These are phyloP conservation scores for Drosophila ananassae DNA, from an alignment of 1,140 invertebrate species.

Conservation along the genomic window DNA sequence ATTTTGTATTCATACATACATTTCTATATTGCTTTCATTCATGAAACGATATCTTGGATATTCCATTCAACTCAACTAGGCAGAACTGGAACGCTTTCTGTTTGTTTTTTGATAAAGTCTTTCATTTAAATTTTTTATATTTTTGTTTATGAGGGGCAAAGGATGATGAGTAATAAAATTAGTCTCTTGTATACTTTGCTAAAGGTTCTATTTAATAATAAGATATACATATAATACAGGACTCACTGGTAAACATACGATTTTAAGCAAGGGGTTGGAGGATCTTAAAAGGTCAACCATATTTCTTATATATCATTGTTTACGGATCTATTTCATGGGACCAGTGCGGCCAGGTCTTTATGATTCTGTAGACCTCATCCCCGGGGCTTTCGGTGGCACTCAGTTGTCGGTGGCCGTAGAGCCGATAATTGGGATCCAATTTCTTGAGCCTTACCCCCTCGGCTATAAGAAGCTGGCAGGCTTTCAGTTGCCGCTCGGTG, in stretches of 20 bases:
- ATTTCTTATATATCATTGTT: slow-evolving; percentile 3
- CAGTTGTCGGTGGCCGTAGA: slow-evolving; percentile 88
- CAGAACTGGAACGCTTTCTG: slow-evolving; percentile 8
- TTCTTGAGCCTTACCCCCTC: slow-evolving; percentile 87
- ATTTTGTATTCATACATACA: not conserved
- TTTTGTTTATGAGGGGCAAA: not conserved
- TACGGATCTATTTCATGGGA: slow-evolving; percentile 15
- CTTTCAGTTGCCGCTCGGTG: slow-evolving; percentile 85
- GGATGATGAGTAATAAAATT: slow-evolving; percentile 1
- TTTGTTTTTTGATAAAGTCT: not conserved
- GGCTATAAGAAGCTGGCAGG: slow-evolving; percentile 86
- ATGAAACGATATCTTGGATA: slow-evolving; percentile 17
- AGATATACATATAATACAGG: slow-evolving; percentile 2
- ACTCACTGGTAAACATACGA: not conserved
- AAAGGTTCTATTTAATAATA: slow-evolving; percentile 1
- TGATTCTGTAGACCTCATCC: slow-evolving; percentile 85
- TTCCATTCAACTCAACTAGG: slow-evolving; percentile 58
- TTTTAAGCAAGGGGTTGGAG: not conserved
- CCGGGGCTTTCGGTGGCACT: slow-evolving; percentile 87
- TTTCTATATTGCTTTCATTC: not conserved
- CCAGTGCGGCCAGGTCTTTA: slow-evolving; percentile 87
- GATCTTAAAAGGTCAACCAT: not conserved
- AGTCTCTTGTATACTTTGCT: not conserved
- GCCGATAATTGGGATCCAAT: slow-evolving; percentile 85
- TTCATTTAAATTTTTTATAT: not conserved